Evolutionary conservation across 2,797 vertebrate genomes (phyloP), one percentile per base, ranked within the genome.

Genomic region (Tauraco hartlaubi): DNA sequence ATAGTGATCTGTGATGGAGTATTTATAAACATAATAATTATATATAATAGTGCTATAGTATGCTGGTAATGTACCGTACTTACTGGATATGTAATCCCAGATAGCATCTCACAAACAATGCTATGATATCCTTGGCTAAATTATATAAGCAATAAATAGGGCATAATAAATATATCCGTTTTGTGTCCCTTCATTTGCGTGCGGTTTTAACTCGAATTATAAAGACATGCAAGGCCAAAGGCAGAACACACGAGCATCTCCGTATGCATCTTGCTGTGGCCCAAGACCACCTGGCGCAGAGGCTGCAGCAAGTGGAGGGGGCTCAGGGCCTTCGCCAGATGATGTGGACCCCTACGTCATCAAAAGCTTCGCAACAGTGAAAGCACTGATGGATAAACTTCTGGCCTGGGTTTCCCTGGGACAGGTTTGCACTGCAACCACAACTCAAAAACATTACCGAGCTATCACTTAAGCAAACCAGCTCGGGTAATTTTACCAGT

Each of bases 1-100:
- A 41, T 0, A 0, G 62, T 78, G 59, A 31, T 63, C 58, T 92
- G 73, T 82, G 90, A 90, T 94, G 83, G 93, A 31, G 12, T 54
- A 33, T 63, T 76, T 87, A 95, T 86, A 96, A 97, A 95, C 79
- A 88, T 49, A 8, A 64, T 97, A 95, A 95, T 96, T 84, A 87
- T 5, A 90, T 11, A 31, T 96, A 87, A 95, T 96, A 72, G 73
- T 44, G 25, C 76, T 66, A 72, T 12, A 78, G n/a, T 9, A 81
- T 73, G 83, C 51, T 94, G 67, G 43, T 90, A 79, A 92, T 69
- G 49, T 31, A 54, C 59, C 0, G 0, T 69, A 35, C 52, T 92
- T 90, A 58, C 11, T 79, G 71, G 88, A 59, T 82, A 93, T 86
- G 73, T 90, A 94, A 96, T 88, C 85, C 91, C 73, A 86, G 87